phyloP scores from a whole-genome alignment of 2,113 vertebrate genomes.

The Connochaetes taurinus region DNA sequence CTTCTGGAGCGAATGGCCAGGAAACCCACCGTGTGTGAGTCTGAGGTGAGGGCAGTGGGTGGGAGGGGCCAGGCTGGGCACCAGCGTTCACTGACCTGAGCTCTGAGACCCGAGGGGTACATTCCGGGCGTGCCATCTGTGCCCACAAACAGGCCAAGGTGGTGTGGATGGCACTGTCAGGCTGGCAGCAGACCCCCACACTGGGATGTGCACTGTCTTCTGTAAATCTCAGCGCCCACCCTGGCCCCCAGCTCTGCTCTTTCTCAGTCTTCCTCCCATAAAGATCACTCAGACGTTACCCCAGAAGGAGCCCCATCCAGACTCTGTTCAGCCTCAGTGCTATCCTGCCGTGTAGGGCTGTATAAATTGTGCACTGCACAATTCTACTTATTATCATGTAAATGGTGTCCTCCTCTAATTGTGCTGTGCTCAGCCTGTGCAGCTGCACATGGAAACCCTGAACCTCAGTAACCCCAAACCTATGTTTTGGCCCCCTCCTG shows the following conservation, averaged over 20 bases:
- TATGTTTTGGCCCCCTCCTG: background rate
- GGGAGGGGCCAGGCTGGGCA: slow-evolving; percentile 27
- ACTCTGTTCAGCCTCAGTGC: background rate
- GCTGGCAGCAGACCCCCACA: background rate
- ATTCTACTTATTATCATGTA: background rate
- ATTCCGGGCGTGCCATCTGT: background rate
- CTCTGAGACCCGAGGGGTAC: background rate
- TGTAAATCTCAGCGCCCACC: background rate
- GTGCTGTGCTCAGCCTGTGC: background rate
- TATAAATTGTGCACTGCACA: background rate
- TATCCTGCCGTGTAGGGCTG: background rate
- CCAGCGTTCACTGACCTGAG: background rate
- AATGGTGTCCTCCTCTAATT: background rate
- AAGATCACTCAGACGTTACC: background rate
- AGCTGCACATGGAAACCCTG: background rate
- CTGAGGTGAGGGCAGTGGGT: slow-evolving; percentile 85
- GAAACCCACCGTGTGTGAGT: slow-evolving; percentile 90
- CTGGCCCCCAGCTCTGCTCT: background rate
- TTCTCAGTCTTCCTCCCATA: background rate
- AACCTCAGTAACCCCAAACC: background rate
- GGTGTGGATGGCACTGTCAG: background rate
- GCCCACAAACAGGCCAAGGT: background rate
- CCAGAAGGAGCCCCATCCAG: background rate
- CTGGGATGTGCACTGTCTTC: background rate
- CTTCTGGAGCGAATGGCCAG: slow-evolving; percentile 90